Base-by-base conservation (phyloP, 2,888 invertebrate species). In the Zele albiditarsus region DNA sequence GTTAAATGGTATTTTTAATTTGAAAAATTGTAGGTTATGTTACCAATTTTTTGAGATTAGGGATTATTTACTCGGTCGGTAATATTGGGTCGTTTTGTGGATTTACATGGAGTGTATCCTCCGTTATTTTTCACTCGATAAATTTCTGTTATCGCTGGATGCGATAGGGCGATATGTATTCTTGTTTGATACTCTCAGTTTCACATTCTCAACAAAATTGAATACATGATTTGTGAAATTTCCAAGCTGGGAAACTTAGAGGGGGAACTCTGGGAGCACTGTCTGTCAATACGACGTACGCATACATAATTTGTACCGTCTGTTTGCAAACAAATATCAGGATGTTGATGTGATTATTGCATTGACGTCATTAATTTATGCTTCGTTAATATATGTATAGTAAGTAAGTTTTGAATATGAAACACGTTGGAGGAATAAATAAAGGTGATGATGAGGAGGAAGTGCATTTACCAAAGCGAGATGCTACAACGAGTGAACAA, bases 401-500 rank as follows among this genome's bases (percentile, higher is more conserved):
- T 5, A n/a, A 14, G n/a, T n/a, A 23, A 53, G n/a, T 20, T 20
- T 53, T 6, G 1, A 20, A 23, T 8, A 53, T 53, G 53, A 53
- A 53, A 8, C 53, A 23, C 53, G 53, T 20, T 53, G 53, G 53
- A 20, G 58, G 31, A 38, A 23, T 60, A 27, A 70, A 42, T 38
- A 70, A 70, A 71, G 4, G 4, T 63, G 28, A 62, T 27, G 46
- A 71, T n/a, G 74, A 71, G 42, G 66, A 75, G 14, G 58, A 65
- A n/a, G 16, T 49, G 25, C 49, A 57, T 23, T 80, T 86, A 75
- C 67, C 82, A 28, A 77, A 84, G 77, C 86, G 83, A 80, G 87
- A 88, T 71, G 82, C 84, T 20, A 85, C 86, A 28, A 82, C 82
- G 14, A 88, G 86, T 77, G 88, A 87, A 73, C 85, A 87, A 70